Evolutionary conservation across 30 jellyfish, hydroid and myxozoan species (phyloP).

Genomic region (Turritopsis rubra): DNA sequence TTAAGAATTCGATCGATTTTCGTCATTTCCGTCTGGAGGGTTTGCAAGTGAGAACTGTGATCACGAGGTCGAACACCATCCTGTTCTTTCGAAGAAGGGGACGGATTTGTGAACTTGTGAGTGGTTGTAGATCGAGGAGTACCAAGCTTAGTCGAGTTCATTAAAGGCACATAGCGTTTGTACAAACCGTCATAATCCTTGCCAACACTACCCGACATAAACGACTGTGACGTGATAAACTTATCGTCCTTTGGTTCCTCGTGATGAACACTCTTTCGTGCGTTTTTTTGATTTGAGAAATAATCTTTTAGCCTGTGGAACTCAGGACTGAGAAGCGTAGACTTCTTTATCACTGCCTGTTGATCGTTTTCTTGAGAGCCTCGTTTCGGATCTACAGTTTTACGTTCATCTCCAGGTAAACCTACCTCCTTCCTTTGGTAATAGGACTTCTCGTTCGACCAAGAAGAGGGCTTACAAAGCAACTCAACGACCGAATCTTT

Average conservation of each 20-base stretch:
- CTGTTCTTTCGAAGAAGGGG: not conserved
- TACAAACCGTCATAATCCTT: not conserved
- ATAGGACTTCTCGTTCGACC: not conserved
- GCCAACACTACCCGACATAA: not conserved
- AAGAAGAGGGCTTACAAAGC: not conserved
- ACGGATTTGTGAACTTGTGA: not conserved
- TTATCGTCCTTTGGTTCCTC: not conserved
- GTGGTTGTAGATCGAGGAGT: not conserved
- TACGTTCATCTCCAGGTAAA: not conserved
- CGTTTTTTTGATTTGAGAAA: not conserved
- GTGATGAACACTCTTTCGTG: not conserved
- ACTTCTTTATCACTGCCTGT: not conserved
- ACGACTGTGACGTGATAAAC: not conserved
- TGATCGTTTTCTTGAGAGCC: not conserved
- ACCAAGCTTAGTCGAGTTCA: not conserved
- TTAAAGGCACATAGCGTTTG: not conserved
- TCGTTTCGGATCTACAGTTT: not conserved
- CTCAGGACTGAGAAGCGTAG: not conserved
- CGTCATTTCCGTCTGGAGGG: not conserved
- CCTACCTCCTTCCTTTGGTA: not conserved
- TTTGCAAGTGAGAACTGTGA: not conserved
- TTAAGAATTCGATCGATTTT: not conserved
- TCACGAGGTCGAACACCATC: not conserved
- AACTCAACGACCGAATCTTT: not conserved
- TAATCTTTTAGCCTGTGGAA: constrained; percentile 2